phyloP scores from a whole-genome alignment of 2,797 vertebrate species.

The Paguma larvata region DNA sequence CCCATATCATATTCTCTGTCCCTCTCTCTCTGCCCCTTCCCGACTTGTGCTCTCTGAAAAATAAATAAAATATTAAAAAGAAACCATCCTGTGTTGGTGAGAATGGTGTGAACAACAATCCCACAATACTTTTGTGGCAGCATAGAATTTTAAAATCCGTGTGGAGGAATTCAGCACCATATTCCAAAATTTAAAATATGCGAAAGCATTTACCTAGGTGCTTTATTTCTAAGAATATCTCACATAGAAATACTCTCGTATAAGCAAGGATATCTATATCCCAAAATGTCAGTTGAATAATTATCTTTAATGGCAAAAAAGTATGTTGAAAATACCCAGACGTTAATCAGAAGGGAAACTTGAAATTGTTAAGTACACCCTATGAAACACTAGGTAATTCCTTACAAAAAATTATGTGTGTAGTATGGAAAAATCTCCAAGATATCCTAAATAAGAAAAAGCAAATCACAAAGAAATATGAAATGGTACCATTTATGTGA shows the following conservation, averaged over 20 bases:
- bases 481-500: background rate
- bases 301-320: background rate
- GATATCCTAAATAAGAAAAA: background rate
- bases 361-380: background rate
- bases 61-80: background rate
- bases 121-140: background rate
- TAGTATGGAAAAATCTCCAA: background rate
- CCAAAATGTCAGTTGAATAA: slow-evolving; percentile 23
- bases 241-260: background rate
- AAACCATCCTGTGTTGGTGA: background rate
- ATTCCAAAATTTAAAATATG: background rate
- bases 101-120: background rate
- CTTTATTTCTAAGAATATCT: slow-evolving; percentile 9
- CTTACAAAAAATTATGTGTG: background rate
- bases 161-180: background rate
- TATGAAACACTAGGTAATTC: background rate
- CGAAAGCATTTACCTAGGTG: background rate
- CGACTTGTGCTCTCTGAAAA: too few species aligned
- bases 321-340: background rate
- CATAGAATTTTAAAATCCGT: background rate
- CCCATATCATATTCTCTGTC: too few species aligned
- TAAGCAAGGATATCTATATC: background rate
- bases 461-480: slow-evolving; percentile 9
- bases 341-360: background rate
- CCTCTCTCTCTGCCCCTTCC: too few species aligned